Evolutionary conservation across 2,888 invertebrate species (phyloP), one percentile per base, ranked within the genome.

Genomic region (Tenthredo livida): DNA sequence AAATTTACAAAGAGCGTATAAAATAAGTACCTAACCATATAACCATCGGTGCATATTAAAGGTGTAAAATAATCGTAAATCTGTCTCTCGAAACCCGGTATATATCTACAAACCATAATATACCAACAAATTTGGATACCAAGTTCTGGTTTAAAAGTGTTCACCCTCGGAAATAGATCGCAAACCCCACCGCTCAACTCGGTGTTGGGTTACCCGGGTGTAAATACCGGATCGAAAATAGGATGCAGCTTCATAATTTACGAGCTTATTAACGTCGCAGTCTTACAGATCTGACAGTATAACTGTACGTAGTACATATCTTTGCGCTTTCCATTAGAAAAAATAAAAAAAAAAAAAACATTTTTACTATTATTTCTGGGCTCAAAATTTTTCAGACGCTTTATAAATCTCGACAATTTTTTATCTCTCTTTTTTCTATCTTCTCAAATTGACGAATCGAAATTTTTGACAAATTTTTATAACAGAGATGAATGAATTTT

Each of bases 91-190:
- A 5, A 40, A 29, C 2, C 12, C 5, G 21, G 80, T 21, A 80
- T 80, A 61, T 80, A 61, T 61, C 40, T 40, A 58, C 58, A 80
- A 80, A 37, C 58, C 40, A 21, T 33, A n/a, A n/a, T 54, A 54
- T 54, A 54, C 61, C 29, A 54, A 43, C 40, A 73, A 73, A 50
- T 47, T 50, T 54, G 77, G 77, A 50, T 50, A 61, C n/a, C 37
- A 40, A 61, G 58, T 61, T 80, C 65, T 65, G 84, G 83, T 78
- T 88, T 88, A 88, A 89, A 89, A 89, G 84, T 86, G 87, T 86
- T 78, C 84, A 67, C 78, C 83, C 83, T 86, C 87, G 85, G 85
- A 90, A 90, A 91, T 91, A 91, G 90, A 88, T 83, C 75, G 86
- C 25, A 29, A 29, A 72, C 65, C 61, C 73, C 37, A 37, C 21